Percentiles rank a stretch among this genome's conserved stretches.
These are phyloP conservation scores for Glareola pratincola DNA, from an alignment of 2,113 vertebrate species.

Conservation along the genomic window DNA sequence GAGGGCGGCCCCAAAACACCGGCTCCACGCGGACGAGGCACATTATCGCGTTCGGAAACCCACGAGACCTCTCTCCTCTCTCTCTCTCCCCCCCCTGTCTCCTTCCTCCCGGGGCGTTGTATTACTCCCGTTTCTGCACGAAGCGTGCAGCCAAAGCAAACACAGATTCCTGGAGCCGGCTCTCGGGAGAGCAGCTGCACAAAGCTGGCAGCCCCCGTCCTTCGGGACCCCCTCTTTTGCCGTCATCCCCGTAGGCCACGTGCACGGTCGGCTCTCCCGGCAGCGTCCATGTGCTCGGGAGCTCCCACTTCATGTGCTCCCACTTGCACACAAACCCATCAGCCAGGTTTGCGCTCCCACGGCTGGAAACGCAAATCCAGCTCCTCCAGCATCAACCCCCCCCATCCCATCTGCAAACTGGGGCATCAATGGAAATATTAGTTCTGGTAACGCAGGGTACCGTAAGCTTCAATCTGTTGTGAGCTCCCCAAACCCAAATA, in stretches of 20 bases:
- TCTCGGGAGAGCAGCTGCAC: slow-evolving; percentile 49
- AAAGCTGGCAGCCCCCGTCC: not conserved
- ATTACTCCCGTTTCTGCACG: not conserved
- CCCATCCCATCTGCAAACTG: not conserved
- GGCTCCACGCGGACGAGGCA: not conserved
- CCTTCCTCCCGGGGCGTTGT: not conserved
- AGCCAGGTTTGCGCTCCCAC: not conserved
- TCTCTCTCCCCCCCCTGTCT: no score
- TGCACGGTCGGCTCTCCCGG: not conserved
- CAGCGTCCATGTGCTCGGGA: rapidly evolving
- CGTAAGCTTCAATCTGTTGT: not conserved
- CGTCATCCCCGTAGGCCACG: not conserved
- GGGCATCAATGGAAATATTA: not conserved
- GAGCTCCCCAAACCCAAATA: not conserved
- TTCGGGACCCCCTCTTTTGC: not conserved
- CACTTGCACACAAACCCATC: not conserved
- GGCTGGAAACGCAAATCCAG: not conserved
- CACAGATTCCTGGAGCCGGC: slow-evolving; percentile 6
- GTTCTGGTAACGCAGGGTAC: not conserved
- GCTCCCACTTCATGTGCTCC: not conserved
- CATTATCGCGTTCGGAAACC: not conserved
- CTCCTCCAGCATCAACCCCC: not conserved
- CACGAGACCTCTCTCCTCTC: not conserved
- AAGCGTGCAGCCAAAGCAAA: slow-evolving; percentile 62
- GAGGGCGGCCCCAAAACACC: not conserved